phyloP scores from a whole-genome alignment of 2,888 invertebrate species.

The Athalia cordata region DNA sequence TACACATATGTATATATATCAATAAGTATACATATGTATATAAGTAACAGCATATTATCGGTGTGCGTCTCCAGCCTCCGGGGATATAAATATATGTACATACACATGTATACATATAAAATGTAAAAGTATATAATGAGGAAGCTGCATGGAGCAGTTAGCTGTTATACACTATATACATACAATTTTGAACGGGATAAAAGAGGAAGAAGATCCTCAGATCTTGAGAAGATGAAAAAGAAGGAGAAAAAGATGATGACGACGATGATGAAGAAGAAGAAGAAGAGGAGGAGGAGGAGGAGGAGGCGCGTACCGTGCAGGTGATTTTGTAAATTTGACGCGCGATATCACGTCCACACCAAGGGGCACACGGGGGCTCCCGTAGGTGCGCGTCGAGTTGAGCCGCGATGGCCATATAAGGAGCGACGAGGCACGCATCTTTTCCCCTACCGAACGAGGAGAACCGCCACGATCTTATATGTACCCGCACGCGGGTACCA shows the following conservation, averaged over 20 bases:
- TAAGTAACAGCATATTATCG: too few species aligned
- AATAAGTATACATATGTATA: too few species aligned
- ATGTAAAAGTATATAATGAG: too few species aligned
- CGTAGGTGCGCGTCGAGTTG: constrained; percentile 50
- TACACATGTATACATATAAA: too few species aligned
- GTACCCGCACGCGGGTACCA: too few species aligned
- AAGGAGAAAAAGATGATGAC: constrained; percentile 1
- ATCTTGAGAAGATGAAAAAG: constrained; percentile 7
- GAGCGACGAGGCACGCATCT: constrained; percentile 71
- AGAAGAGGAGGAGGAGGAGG: constrained; percentile 14
- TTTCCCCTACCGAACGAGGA: constrained; percentile 53
- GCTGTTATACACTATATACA: too few species aligned
- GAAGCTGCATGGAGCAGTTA: too few species aligned
- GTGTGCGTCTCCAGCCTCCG: too few species aligned
- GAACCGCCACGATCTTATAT: not conserved
- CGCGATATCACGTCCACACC: constrained; percentile 40
- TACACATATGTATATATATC: not conserved
- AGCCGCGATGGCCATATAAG: constrained; percentile 70
- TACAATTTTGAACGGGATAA: not conserved
- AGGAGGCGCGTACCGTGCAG: constrained; percentile 18
- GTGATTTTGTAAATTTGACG: constrained; percentile 44
- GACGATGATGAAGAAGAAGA: not conserved
- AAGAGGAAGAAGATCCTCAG: not conserved
- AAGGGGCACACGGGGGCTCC: constrained; percentile 25
- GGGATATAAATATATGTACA: too few species aligned